phyloP scores from a whole-genome alignment of 2,888 invertebrate species.

The Spodoptera littoralis region DNA sequence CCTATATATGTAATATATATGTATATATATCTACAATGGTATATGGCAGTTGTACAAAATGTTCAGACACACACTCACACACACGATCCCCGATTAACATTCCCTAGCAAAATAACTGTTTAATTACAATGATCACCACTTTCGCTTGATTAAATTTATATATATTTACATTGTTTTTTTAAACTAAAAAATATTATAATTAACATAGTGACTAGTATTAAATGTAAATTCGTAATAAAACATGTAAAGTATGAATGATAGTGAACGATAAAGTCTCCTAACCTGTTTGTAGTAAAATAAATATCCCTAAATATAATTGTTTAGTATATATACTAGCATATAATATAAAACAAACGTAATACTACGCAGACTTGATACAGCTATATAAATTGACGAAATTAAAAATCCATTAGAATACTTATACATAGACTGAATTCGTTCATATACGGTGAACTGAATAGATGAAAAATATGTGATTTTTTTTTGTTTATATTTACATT shows the following conservation, averaged over 20 bases:
- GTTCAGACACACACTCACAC: conserved; percentile 40
- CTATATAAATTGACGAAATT: conserved; percentile 80
- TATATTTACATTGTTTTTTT: conserved; percentile 61
- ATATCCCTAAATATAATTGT: conserved; percentile 57
- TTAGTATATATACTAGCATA: conserved; percentile 55
- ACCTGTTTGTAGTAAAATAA: conserved; percentile 68
- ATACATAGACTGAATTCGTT: conserved; percentile 72
- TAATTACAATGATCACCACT: conserved; percentile 62
- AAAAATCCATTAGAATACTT: conserved; percentile 74
- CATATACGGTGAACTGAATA: conserved; percentile 76
- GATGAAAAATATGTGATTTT: conserved; percentile 76
- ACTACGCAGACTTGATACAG: conserved; percentile 80
- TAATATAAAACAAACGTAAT: conserved; percentile 71
- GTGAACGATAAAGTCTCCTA: conserved; percentile 58
- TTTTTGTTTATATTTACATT: conserved; percentile 83
- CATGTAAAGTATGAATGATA: conserved; percentile 62
- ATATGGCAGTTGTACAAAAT: conserved; percentile 62
- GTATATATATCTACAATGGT: conserved; percentile 59
- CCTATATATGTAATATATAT: conserved; percentile 1
- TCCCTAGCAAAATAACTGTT: conserved; percentile 62
- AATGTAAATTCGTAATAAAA: conserved; percentile 76
- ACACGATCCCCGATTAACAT: conserved; percentile 63
- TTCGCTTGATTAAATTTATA: conserved; percentile 59
- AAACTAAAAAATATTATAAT: conserved; percentile 60
- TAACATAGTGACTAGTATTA: conserved; percentile 71